Evolutionary conservation across 2,888 invertebrate species (phyloP), one percentile per base, ranked within the genome.

Genomic region (Fissipunctia ypsillon): DNA sequence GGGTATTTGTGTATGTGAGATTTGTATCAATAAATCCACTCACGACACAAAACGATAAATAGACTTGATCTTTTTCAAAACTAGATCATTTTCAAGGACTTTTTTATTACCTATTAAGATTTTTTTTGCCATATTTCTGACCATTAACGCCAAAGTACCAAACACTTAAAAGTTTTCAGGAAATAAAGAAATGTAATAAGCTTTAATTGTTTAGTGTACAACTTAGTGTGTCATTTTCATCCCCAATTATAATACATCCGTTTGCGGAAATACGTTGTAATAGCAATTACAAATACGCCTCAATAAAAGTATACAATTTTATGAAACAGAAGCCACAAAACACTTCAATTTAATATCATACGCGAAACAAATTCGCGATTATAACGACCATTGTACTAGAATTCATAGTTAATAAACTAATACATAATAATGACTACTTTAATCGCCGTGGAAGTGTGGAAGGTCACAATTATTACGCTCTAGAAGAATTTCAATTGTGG

Each of bases 351-450:
- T 14, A 56, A 56, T n/a, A 50, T 19, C 56, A 48, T 48, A 60
- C 41, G 50, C 82, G 54, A 56, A 69, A 61, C 54, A 19, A 81
- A 78, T 81, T 54, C 38, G 9, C 25, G 14, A 63, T 73, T 43
- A 48, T 25, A 16, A 54, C 63, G 9, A 52, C 52, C n/a, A 67
- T 76, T 81, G 63, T 67, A 59, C 35, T 48, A 48, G 12, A 64
- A 67, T 35, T 52, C 61, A n/a, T 63, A 41, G 10, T 52, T 52
- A 60, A 65, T 76, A 82, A 61, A 52, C 25, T 28, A 45, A 45
- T 41, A 66, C 43, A 69, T 50, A 43, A 64, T 60, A 59, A 76
- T 59, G 14, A 52, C 31, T 45, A 67, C 65, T 50, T 50, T 76
- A 65, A 65, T 82, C 35, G 7, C 43, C 41, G 38, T 75, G 14